phyloP scores from a whole-genome alignment of 2,888 invertebrate genomes.

The Drosophila merina region DNA sequence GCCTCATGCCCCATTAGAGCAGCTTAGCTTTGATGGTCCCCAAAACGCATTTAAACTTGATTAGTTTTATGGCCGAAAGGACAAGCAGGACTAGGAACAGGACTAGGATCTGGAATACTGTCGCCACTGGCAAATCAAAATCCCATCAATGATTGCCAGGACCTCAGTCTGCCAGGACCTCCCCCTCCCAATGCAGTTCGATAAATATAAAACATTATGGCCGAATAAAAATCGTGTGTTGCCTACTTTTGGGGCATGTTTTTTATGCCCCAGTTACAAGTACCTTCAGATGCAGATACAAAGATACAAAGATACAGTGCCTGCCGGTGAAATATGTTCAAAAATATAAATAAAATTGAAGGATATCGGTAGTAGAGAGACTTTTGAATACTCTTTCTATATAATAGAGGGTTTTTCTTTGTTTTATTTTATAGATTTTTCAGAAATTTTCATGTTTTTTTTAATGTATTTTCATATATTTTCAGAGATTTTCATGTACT shows the following conservation, averaged over 20 bases:
- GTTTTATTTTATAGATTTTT: no score
- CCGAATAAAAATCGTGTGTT: conserved; percentile 50
- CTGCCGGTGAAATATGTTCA: neutral
- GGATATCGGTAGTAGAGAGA: neutral
- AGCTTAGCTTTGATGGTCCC: conserved; percentile 64
- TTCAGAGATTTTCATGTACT: no score
- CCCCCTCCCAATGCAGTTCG: neutral
- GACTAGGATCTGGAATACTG: conserved; percentile 1
- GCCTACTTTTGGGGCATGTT: conserved; percentile 67
- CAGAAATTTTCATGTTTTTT: no score
- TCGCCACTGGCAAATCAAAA: conserved; percentile 67
- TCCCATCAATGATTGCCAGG: conserved; percentile 63
- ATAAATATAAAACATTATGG: conserved; percentile 41
- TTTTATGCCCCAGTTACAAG: conserved; percentile 41
- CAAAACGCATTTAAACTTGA: conserved; percentile 75
- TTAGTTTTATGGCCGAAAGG: conserved; percentile 66
- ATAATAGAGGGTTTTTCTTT: conserved; percentile 9
- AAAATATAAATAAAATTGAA: neutral
- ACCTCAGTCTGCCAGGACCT: neutral
- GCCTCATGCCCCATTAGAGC: conserved; percentile 56
- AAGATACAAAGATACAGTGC: conserved; percentile 13
- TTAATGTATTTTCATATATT: no score
- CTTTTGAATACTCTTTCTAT: neutral
- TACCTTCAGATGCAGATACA: conserved; percentile 18
- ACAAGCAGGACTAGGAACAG: conserved; percentile 4